A percentile compares a stretch with the other conserved stretches of the same genome.
Conservation (phyloP, 2,888 invertebrate genomes). For the Lacanobia oleracea region DNA sequence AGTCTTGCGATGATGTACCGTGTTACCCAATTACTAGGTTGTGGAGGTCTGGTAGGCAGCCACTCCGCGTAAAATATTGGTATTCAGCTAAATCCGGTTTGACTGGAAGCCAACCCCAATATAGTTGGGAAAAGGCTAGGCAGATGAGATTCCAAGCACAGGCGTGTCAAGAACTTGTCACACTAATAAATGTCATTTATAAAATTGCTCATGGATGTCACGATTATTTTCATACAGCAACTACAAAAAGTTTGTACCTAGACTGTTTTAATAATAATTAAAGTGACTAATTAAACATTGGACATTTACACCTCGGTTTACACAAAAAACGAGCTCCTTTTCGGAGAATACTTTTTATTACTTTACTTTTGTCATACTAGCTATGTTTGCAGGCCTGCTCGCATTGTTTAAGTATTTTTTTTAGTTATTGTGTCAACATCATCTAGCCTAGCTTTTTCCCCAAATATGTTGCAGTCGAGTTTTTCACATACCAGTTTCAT, state of each 20-base stretch:
- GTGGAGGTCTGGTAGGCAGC: too few relatives aligned
- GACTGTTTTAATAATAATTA: background rate
- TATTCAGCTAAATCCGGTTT: too few relatives aligned
- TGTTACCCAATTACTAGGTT: too few relatives aligned
- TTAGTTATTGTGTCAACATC: background rate
- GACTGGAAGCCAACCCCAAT: too few relatives aligned
- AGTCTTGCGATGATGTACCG: too few relatives aligned
- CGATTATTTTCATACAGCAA: background rate
- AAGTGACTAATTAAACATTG: conserved; percentile 5
- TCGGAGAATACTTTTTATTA: background rate
- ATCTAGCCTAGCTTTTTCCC: background rate
- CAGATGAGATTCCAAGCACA: background rate
- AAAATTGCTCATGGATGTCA: conserved; percentile 7
- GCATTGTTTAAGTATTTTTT: background rate
- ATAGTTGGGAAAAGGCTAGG: too few relatives aligned
- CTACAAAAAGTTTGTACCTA: background rate
- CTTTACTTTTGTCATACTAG: background rate
- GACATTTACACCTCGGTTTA: conserved; percentile 10
- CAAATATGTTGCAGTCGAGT: background rate
- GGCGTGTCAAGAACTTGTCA: background rate
- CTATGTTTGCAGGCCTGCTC: background rate
- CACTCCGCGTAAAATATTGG: too few relatives aligned
- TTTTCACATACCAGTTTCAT: too few relatives aligned
- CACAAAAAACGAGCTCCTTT: background rate
- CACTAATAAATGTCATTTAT: conserved; percentile 34